Conservation (phyloP, 92 coral and sea anemone genomes). For the Epizoanthus illoricatus region DNA sequence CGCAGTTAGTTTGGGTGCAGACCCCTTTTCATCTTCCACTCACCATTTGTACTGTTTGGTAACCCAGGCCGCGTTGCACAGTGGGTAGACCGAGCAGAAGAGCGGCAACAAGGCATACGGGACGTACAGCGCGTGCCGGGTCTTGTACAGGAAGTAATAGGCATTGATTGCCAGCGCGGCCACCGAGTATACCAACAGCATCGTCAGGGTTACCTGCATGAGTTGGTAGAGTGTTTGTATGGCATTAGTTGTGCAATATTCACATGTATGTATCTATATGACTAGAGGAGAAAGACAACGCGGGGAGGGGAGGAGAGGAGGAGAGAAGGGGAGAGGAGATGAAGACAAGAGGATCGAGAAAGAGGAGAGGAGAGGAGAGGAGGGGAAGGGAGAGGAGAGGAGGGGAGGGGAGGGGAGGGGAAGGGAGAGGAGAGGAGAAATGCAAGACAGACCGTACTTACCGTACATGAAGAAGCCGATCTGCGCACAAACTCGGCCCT, state of each 20-base stretch:
- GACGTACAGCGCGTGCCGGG: slow-evolving; percentile 63
- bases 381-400: too few relatives aligned
- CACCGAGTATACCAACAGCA: slow-evolving; percentile 72
- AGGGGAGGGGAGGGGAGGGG: too few relatives aligned
- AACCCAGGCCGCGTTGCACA: slow-evolving; percentile 91
- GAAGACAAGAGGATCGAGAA: too few relatives aligned
- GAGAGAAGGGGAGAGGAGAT: not conserved
- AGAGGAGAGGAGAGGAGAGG: too few relatives aligned
- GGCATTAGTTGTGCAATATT: too few relatives aligned
- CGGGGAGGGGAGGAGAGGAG: too few relatives aligned
- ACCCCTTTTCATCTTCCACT: not conserved
- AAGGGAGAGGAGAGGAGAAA: not conserved
- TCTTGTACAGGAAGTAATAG: slow-evolving; percentile 82
- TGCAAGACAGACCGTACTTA: slow-evolving; percentile 9
- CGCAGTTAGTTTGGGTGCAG: not conserved
- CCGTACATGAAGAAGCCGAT: slow-evolving; percentile 84
- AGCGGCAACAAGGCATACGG: slow-evolving; percentile 77
- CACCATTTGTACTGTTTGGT: slow-evolving; percentile 91
- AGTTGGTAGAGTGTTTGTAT: too few relatives aligned
- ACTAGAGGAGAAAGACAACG: too few relatives aligned
- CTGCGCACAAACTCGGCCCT: slow-evolving; percentile 74
- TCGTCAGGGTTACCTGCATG: slow-evolving; percentile 62
- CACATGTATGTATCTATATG: too few relatives aligned
- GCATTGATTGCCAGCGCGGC: slow-evolving; percentile 85
- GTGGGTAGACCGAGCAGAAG: slow-evolving; percentile 76